Base-by-base conservation (phyloP, 2,888 invertebrate species). In the Autographa pulchrina region DNA sequence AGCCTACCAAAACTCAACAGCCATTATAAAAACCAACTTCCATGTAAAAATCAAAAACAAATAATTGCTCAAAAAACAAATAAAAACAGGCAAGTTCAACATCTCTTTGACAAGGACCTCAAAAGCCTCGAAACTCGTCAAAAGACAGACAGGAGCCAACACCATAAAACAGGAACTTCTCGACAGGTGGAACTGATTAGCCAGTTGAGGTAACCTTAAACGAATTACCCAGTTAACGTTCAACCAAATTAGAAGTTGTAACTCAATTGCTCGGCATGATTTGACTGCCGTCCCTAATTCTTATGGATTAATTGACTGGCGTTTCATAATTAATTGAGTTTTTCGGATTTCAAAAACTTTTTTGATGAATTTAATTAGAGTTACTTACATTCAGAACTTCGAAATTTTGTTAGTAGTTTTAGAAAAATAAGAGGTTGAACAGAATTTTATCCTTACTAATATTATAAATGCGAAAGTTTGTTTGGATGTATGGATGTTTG, bases 71-170 rank as follows among this genome's bases (percentile, higher is more conserved):
- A 13, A 20, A 25, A 56, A 56, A 25, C 25, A 9, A 13, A 20
- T 25, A 56, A 56, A 56, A 25, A 56, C 25, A 56, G 54, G 5
- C 25, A 20, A 56, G 25, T 25, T 25, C 54, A 56, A 25, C 20
- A 56, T 56, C 54, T 63, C 62, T 48, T 52, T 32, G 52, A 52
- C 14, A 52, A 63, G 52, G 32, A 5, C 13, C 25, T 25, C 25
- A 25, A 25, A 25, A 13, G 2, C 52, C 52, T 6, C 32, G 5
- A 0, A 52, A 16, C 32, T 32, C 11, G 63, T 52, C 32, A 52
- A 32, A n/a, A 52, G 52, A 18, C 14, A 25, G 43, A 62, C 63
- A 63, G 52, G 63, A 35, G 63, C 32, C 54, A 54, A 54, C 52
- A 63, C 32, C 52, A 63, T 63, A 63, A 63, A 18, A 32, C 32